Evolutionary conservation across 2,113 vertebrate species (phyloP).

Genomic region (Chrysochloris asiatica): DNA sequence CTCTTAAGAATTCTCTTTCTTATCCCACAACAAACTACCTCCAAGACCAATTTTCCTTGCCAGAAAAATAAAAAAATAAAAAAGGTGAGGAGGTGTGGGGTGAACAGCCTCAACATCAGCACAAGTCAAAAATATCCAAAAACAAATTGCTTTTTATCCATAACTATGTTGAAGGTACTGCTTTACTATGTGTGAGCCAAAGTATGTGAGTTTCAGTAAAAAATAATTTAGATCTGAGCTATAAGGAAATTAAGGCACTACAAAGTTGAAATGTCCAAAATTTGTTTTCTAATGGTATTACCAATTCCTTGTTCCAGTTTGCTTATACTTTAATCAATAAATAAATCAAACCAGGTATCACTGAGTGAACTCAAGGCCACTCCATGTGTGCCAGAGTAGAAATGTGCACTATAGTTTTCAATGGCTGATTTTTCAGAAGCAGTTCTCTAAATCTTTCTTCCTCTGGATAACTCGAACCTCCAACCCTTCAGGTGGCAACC

Average conservation of each 20-base stretch:
- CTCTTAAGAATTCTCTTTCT: constrained; percentile 6
- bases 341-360: not conserved
- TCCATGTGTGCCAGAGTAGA: not conserved
- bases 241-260: constrained; percentile 15
- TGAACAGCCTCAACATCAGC: not conserved
- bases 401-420: not conserved
- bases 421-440: not conserved
- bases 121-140: constrained; percentile 29
- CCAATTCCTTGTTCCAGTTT: constrained; percentile 29
- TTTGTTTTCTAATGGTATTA: constrained; percentile 5
- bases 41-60: constrained; percentile 17
- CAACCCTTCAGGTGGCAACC: not conserved
- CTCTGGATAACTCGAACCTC: not conserved
- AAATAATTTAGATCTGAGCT: constrained; percentile 45
- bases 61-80: constrained; percentile 56
- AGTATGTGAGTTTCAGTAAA: constrained; percentile 16
- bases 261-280: not conserved
- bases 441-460: not conserved
- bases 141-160: not conserved
- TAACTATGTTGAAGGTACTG: not conserved
- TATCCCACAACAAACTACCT: not conserved
- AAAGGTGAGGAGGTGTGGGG: too few species aligned
- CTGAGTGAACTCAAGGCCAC: not conserved
- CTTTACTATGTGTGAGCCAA: not conserved
- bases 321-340: constrained; percentile 59